Evolutionary conservation across 2,888 invertebrate species (phyloP), one percentile per base, ranked within the genome.

Genomic region (Achlya flavicornis): DNA sequence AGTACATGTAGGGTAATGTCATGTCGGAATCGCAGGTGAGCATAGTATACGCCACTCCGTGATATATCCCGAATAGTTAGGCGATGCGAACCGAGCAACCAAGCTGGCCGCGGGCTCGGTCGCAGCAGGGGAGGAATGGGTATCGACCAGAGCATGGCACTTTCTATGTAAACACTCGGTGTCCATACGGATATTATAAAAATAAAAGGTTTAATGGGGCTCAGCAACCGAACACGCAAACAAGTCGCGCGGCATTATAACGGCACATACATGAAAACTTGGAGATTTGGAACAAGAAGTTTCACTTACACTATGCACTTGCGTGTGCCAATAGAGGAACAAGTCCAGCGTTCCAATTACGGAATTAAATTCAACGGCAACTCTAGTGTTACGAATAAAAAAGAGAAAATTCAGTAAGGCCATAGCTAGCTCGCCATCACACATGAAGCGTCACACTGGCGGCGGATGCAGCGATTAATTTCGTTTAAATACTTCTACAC

Each of bases 251-350:
- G 88, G 79, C 53, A 86, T 81, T 86, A 80, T 88, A 86, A 90
- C 92, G 89, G 91, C 89, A 90, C 88, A 90, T 89, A 89, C 91
- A 90, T 87, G 87, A 88, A 90, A 88, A 90, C 89, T 90, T 91
- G 93, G 94, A 94, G 94, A 94, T 94, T 94, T 94, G 94, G 94
- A 94, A 94, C 94, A 94, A 93, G 94, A 94, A 94, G 93, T 94
- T 89, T 92, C 88, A 91, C 90, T 93, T 92, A 92, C 87, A 89
- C 88, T 90, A 89, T 90, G 93, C 93, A 93, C 93, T 93, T 93
- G 88, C 89, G 91, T 93, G 93, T 93, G 93, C 93, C 88, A 90
- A 92, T 93, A 84, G 74, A 85, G 92, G 93, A 92, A 91, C 92
- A 83, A 83, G 88, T 89, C 87, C 85, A 90, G 82, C 87, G 91